Evolutionary conservation across 1,140 invertebrate genomes (phyloP).

Genomic region (Drosophila erecta): DNA sequence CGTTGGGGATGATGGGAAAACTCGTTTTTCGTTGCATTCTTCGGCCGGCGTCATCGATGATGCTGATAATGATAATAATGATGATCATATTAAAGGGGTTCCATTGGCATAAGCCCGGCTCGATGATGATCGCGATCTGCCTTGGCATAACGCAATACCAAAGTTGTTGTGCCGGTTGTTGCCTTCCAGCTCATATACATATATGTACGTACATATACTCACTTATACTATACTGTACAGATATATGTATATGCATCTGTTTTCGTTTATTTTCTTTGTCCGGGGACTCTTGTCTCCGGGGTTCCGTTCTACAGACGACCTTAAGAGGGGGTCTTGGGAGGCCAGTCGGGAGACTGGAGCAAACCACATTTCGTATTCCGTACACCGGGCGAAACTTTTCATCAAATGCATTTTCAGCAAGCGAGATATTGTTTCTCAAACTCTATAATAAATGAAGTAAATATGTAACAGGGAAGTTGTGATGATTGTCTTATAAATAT

Average conservation of each 20-base stretch:
- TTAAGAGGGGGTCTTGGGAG: constrained; percentile 59
- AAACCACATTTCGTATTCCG: constrained; percentile 61
- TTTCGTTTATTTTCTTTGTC: constrained; percentile 16
- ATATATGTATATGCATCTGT: neutral
- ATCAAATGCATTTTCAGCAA: neutral
- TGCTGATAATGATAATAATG: constrained; percentile 54
- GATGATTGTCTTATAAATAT: no score
- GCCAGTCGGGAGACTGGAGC: constrained; percentile 74
- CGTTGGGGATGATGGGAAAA: constrained; percentile 1
- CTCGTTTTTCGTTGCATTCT: constrained; percentile 56
- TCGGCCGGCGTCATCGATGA: constrained; percentile 71
- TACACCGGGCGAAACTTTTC: constrained; percentile 9
- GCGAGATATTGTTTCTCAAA: neutral
- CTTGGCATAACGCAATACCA: constrained; percentile 38
- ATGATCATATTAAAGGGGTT: constrained; percentile 29
- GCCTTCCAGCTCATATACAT: constrained; percentile 3
- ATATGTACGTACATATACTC: neutral
- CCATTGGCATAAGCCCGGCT: constrained; percentile 11
- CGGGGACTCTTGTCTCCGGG: constrained; percentile 39
- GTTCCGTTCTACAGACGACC: constrained; percentile 81
- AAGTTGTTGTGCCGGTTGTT: constrained; percentile 57
- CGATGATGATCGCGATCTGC: constrained; percentile 46
- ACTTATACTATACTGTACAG: neutral
- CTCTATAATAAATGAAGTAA: neutral
- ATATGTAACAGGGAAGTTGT: neutral